Evolutionary conservation across 2,888 invertebrate species (phyloP).

Genomic region (Synergus umbraculus): DNA sequence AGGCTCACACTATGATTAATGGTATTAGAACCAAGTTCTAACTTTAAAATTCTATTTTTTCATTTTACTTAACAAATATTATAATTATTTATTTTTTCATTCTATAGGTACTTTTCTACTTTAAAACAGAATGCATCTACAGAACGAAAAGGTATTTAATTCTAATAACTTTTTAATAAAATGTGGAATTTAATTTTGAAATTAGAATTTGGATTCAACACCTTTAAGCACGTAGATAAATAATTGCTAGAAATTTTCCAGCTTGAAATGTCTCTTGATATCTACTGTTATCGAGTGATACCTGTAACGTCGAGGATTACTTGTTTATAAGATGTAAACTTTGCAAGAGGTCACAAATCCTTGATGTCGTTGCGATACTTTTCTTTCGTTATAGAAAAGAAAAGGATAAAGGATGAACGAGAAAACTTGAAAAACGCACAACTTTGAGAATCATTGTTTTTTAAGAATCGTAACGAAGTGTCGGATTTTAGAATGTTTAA

Average conservation of each 20-base stretch:
- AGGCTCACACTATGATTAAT: background rate
- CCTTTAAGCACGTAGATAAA: background rate
- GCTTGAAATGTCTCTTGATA: background rate
- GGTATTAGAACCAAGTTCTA: no score
- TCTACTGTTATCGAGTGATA: background rate
- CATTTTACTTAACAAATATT: no score
- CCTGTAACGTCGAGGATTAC: background rate
- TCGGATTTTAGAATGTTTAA: background rate
- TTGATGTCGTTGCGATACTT: background rate
- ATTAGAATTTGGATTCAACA: background rate
- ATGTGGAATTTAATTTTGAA: no score
- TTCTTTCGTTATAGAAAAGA: conserved; percentile 35
- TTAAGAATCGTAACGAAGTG: background rate
- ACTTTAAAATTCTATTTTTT: no score
- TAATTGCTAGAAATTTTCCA: background rate
- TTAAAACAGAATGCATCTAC: no score
- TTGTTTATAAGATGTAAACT: background rate
- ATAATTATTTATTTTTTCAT: no score
- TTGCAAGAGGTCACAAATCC: background rate
- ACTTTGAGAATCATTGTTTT: conserved; percentile 22
- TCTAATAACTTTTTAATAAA: no score
- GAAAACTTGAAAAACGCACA: conserved; percentile 31
- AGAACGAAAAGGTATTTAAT: no score
- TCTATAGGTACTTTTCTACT: no score
- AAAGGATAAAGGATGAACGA: background rate